Evolutionary conservation across 2,797 vertebrate genomes (phyloP).

Genomic region (Arvicola amphibius): DNA sequence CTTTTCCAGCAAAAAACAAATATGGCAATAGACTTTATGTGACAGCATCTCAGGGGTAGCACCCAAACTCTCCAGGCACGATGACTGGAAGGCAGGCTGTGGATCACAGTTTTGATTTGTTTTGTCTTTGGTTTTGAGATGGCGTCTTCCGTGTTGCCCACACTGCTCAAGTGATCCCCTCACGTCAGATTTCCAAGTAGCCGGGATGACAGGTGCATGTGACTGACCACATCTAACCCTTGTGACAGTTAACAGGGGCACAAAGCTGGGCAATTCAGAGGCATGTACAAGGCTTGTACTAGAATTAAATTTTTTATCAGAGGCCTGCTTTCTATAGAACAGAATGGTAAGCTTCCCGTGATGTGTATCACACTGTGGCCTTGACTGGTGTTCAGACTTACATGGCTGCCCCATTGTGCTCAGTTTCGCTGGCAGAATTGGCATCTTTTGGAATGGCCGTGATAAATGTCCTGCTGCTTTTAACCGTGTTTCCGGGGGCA

Average conservation of each 20-base stretch:
- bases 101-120: background rate
- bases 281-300: background rate
- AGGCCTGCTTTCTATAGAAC: background rate
- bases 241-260: background rate
- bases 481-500: background rate
- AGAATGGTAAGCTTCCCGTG: too few relatives aligned
- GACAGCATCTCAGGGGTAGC: rapidly evolving
- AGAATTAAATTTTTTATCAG: background rate
- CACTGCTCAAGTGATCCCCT: background rate
- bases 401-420: rapidly evolving
- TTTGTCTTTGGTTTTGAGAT: background rate
- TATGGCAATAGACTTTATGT: too few relatives aligned
- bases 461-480: rapidly evolving
- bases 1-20: background rate
- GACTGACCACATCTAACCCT: background rate
- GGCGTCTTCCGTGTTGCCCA: background rate
- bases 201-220: background rate
- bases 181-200: background rate
- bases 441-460: background rate
- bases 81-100: background rate
- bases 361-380: rapidly evolving
- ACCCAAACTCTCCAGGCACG: too few relatives aligned
- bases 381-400: rapidly evolving
- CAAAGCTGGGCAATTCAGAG: background rate
- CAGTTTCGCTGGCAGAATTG: rapidly evolving